Evolutionary conservation across 2,113 vertebrate species (phyloP).

Genomic region (Numenius arquata): DNA sequence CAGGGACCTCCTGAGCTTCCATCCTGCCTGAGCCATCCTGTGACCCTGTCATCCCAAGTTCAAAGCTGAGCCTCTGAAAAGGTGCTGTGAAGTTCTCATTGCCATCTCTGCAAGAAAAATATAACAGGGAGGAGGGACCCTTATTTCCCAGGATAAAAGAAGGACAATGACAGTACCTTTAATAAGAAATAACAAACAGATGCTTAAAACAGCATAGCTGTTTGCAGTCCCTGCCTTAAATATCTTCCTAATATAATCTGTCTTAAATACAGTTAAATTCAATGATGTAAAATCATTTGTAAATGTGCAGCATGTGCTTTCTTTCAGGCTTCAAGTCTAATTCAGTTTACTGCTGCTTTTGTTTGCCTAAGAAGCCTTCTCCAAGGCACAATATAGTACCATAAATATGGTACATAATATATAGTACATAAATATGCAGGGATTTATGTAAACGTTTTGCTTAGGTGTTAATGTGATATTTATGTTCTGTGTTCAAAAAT

Average conservation of each 20-base stretch:
- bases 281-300: background rate
- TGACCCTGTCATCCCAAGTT: background rate
- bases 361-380: background rate
- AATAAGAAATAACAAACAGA: background rate
- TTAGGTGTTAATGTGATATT: background rate
- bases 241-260: background rate
- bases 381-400: background rate
- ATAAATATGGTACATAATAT: background rate
- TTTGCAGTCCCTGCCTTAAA: background rate
- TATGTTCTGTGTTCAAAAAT: background rate
- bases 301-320: background rate
- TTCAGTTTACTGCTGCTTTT: background rate
- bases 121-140: background rate
- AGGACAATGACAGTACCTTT: background rate
- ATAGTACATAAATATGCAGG: background rate
- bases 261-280: background rate
- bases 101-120: background rate
- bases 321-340: background rate
- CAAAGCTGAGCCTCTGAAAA: background rate
- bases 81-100: background rate
- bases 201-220: background rate
- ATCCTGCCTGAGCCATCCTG: fast-evolving
- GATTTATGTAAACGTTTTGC: background rate
- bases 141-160: background rate
- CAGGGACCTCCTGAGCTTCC: background rate